Conservation (phyloP, 2,888 invertebrate species). For the Erynnis tages region DNA sequence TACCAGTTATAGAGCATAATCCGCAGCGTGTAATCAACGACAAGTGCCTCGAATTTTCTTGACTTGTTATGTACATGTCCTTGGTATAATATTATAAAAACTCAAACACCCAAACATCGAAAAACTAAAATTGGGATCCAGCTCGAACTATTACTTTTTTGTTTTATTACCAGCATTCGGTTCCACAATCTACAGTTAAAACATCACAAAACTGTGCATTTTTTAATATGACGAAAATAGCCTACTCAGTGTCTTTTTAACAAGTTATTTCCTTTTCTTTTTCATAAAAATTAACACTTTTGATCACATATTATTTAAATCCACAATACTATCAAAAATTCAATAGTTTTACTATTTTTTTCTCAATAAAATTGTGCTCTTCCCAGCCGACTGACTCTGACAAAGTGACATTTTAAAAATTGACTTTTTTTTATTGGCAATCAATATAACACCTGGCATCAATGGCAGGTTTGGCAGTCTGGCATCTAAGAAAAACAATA, state of each 20-base stretch:
- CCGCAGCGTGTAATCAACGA: constrained; percentile 64
- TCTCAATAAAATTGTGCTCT: too few relatives aligned
- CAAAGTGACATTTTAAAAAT: constrained; percentile 26
- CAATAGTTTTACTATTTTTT: too few relatives aligned
- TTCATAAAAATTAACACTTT: constrained; percentile 1
- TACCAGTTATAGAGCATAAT: constrained; percentile 72
- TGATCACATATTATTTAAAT: constrained; percentile 6
- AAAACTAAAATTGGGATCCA: constrained; percentile 39
- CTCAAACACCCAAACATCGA: constrained; percentile 60
- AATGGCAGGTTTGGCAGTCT: too few relatives aligned
- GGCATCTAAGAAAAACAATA: too few relatives aligned
- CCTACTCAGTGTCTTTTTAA: neutral
- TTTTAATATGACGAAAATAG: constrained; percentile 22
- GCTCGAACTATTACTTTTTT: constrained; percentile 1
- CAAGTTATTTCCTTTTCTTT: constrained; percentile 10
- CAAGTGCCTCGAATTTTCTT: constrained; percentile 66
- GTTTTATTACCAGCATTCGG: neutral
- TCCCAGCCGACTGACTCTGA: constrained; percentile 17
- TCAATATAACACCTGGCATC: constrained; percentile 4
- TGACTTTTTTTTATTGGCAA: constrained; percentile 24
- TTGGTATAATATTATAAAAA: constrained; percentile 64
- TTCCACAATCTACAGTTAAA: constrained; percentile 14
- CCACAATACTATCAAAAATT: too few relatives aligned
- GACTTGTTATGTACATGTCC: constrained; percentile 78
- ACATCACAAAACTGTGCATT: constrained; percentile 22